phyloP scores from a whole-genome alignment of 2,888 invertebrate genomes.

The Torymus auratus region DNA sequence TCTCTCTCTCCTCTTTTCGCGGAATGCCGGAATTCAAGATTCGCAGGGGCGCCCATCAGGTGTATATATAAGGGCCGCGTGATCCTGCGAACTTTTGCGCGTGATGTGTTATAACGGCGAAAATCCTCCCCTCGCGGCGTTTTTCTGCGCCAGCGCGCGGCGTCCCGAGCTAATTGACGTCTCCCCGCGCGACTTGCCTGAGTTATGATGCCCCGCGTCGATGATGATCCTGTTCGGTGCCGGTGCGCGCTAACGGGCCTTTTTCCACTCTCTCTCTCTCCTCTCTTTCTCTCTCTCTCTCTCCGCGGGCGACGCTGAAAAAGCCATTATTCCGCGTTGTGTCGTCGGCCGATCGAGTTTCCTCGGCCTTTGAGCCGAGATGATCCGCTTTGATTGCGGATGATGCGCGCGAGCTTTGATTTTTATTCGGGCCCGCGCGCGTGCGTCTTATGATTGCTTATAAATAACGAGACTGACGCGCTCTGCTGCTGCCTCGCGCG shows the following conservation, averaged over 20 bases:
- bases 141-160: constrained; percentile 5
- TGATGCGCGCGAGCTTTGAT: constrained; percentile 38
- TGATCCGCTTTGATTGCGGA: constrained; percentile 48
- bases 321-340: constrained; percentile 43
- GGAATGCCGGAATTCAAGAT: too few species aligned
- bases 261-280: constrained; percentile 1
- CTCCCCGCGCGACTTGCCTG: constrained; percentile 29
- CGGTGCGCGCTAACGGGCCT: constrained; percentile 30
- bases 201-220: constrained; percentile 58
- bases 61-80: too few species aligned
- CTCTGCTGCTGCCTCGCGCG: background rate
- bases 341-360: constrained; percentile 19
- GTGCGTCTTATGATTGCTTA: constrained; percentile 48
- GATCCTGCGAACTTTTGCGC: background rate
- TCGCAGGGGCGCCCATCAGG: too few species aligned
- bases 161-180: constrained; percentile 54
- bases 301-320: constrained; percentile 47
- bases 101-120: constrained; percentile 24
- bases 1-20: too few species aligned
- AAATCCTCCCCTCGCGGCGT: constrained; percentile 1
- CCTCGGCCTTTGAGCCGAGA: constrained; percentile 39
- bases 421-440: constrained; percentile 16
- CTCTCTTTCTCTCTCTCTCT: background rate
- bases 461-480: constrained; percentile 48
- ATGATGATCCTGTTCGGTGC: constrained; percentile 54